phyloP scores from a whole-genome alignment of 2,888 invertebrate genomes.

The Pantelozetes paolii region DNA sequence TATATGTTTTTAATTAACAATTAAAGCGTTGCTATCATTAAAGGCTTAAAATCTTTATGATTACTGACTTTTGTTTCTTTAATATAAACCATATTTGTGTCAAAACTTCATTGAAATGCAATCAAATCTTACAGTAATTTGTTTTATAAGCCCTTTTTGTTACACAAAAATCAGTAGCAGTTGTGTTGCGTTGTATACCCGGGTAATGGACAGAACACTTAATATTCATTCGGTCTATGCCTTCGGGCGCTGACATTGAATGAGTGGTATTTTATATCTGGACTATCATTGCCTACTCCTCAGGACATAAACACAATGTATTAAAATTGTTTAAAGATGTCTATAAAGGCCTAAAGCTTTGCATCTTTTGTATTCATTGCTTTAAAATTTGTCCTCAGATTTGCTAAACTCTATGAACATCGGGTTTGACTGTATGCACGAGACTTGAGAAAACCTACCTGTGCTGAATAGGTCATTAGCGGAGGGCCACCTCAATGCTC shows the following conservation, averaged over 20 bases:
- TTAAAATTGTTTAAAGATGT: not conserved
- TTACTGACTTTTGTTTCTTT: slow-evolving; percentile 1
- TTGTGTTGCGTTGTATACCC: not conserved
- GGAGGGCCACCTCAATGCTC: slow-evolving; percentile 22
- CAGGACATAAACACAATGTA: slow-evolving; percentile 12
- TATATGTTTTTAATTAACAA: slow-evolving; percentile 30
- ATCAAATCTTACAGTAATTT: slow-evolving; percentile 25
- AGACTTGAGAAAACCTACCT: slow-evolving; percentile 1
- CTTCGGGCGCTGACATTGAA: slow-evolving; percentile 20
- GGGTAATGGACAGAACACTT: slow-evolving; percentile 14
- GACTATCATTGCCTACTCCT: not conserved
- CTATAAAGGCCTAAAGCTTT: not conserved
- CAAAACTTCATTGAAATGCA: not conserved
- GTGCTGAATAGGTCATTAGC: slow-evolving; percentile 33
- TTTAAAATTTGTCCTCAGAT: slow-evolving; percentile 14
- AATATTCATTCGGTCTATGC: slow-evolving; percentile 31
- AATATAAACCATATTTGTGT: not conserved
- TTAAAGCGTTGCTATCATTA: slow-evolving; percentile 5
- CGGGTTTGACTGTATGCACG: not conserved
- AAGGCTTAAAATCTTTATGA: not conserved
- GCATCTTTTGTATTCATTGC: not conserved
- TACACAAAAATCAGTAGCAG: slow-evolving; percentile 15
- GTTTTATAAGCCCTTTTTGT: slow-evolving; percentile 7
- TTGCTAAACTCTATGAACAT: not conserved
- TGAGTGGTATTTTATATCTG: not conserved